These are phyloP conservation scores for Eupeodes luniger DNA, from an alignment of 2,888 invertebrate genomes.

Conservation along the genomic window DNA sequence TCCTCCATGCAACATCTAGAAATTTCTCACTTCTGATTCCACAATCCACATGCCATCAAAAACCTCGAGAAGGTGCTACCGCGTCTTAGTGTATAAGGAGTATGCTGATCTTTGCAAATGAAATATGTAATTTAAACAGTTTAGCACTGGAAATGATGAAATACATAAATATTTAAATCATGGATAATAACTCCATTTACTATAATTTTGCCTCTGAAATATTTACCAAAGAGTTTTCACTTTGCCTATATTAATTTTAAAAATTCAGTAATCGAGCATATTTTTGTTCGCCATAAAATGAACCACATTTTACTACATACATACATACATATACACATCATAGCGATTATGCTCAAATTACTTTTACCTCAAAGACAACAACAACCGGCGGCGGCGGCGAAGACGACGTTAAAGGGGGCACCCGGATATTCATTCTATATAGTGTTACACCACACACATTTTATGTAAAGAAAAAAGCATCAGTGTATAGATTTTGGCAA, in stretches of 20 bases:
- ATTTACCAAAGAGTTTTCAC: background rate
- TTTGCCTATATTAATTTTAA: background rate
- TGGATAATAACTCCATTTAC: background rate
- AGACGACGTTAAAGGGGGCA: background rate
- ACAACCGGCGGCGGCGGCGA: background rate
- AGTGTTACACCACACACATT: constrained; percentile 10
- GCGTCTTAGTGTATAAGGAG: no score
- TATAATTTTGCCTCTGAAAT: background rate
- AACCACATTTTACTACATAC: constrained; percentile 3
- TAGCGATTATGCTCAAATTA: background rate
- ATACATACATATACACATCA: background rate
- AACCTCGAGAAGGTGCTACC: no score
- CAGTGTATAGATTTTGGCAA: constrained; percentile 35
- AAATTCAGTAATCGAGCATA: background rate
- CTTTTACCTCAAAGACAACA: constrained; percentile 14
- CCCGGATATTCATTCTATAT: constrained; percentile 8
- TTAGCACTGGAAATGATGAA: no score
- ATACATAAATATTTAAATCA: background rate
- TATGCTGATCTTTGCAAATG: no score
- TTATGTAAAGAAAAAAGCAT: background rate
- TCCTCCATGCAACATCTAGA: no score
- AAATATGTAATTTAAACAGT: no score
- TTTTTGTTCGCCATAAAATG: background rate
- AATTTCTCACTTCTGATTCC: no score
- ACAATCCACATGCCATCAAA: no score